phyloP scores from a whole-genome alignment of 2,888 invertebrate genomes.

The Dugesia japonica region DNA sequence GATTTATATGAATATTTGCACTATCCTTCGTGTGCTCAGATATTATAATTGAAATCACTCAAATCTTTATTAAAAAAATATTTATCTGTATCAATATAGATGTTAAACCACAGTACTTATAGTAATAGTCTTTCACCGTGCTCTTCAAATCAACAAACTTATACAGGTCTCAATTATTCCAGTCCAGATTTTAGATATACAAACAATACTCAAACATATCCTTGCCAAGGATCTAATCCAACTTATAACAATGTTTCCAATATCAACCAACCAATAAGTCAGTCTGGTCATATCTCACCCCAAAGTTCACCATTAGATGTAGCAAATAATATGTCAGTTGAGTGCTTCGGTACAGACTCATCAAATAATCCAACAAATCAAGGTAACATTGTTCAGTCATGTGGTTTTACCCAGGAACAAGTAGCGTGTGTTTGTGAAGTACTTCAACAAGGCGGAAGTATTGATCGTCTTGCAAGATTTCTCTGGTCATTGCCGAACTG shows the following conservation, averaged over 20 bases:
- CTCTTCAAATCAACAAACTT: background rate
- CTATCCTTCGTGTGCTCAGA: background rate
- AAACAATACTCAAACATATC: background rate
- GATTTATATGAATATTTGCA: background rate
- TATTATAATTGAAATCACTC: background rate
- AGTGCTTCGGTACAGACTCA: background rate
- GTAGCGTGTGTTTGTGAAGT: slow-evolving; percentile 92
- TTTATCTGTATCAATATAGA: background rate
- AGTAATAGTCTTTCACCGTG: background rate
- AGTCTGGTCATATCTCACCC: background rate
- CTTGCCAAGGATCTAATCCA: background rate
- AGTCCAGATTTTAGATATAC: background rate
- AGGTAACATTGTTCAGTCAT: slow-evolving; percentile 5
- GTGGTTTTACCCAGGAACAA: slow-evolving; percentile 73
- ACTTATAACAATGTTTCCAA: background rate
- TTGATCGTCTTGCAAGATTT: slow-evolving; percentile 70
- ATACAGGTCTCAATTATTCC: background rate
- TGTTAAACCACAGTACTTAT: background rate
- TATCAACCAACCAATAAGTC: background rate
- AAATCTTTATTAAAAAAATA: background rate
- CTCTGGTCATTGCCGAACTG: slow-evolving; percentile 89
- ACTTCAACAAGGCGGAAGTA: slow-evolving; percentile 74
- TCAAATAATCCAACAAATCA: background rate
- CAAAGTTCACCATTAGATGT: background rate
- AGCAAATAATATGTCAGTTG: background rate